These are phyloP conservation scores for Drosophila burlai DNA, from an alignment of 1,140 invertebrate species.

Conservation along the genomic window DNA sequence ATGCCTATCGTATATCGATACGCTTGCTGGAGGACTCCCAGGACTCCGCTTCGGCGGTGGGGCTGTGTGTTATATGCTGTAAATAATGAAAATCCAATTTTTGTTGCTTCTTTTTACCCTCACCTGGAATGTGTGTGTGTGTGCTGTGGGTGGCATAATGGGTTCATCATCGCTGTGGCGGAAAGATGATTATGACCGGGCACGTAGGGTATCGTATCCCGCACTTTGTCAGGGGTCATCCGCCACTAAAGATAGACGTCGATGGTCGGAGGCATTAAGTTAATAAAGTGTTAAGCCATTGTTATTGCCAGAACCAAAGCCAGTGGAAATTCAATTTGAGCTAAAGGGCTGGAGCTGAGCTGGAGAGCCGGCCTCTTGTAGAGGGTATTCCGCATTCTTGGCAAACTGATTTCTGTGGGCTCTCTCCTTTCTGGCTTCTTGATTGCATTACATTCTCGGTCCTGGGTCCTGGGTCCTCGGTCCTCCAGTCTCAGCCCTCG, in stretches of 20 bases:
- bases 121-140: constrained; percentile 19
- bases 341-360: no score
- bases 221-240: constrained; percentile 32
- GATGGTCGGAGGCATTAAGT: constrained; percentile 14
- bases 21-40: constrained; percentile 4
- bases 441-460: constrained; percentile 53
- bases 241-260: constrained; percentile 13
- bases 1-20: constrained; percentile 69
- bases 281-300: constrained; percentile 40
- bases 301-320: constrained; percentile 15
- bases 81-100: constrained; percentile 83
- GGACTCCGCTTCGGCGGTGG: constrained; percentile 2
- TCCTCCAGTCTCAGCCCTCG: background rate
- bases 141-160: constrained; percentile 27
- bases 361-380: background rate
- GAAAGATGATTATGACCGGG: constrained; percentile 51
- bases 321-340: constrained; percentile 33
- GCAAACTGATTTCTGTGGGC: constrained; percentile 13
- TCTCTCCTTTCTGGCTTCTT: constrained; percentile 35
- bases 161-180: constrained; percentile 49
- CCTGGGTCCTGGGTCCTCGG: background rate
- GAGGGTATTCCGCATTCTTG: constrained; percentile 41
- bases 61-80: constrained; percentile 73
- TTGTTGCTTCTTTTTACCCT: constrained; percentile 45
- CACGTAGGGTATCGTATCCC: constrained; percentile 26